Evolutionary conservation across 2,797 vertebrate genomes (phyloP).

Genomic region (Gallinago nigripennis): DNA sequence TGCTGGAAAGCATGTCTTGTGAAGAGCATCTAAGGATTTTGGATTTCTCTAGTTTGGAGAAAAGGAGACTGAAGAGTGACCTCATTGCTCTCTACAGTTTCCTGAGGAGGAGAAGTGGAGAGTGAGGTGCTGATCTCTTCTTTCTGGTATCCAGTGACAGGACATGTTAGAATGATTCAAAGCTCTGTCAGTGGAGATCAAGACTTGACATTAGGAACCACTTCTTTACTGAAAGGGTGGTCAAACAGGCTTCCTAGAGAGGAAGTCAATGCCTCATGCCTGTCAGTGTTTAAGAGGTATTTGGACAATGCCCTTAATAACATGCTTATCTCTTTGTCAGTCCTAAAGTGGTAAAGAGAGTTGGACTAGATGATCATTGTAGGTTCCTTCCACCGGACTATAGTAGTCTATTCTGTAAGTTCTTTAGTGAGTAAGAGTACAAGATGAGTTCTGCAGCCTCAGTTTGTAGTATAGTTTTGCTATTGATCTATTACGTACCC

Average conservation of each 20-base stretch:
- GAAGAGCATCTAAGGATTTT: not conserved
- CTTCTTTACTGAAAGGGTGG: not conserved
- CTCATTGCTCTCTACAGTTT: not conserved
- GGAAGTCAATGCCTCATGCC: no score
- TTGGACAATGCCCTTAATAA: not conserved
- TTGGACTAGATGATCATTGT: not conserved
- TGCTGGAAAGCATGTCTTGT: not conserved
- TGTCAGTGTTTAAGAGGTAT: not conserved
- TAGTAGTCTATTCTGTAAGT: not conserved
- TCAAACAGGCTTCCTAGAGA: not conserved
- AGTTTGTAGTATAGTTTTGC: not conserved
- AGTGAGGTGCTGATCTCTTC: not conserved
- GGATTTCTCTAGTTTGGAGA: not conserved
- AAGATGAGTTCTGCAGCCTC: not conserved
- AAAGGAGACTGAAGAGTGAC: not conserved
- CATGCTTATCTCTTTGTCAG: not conserved
- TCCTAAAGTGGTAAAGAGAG: not conserved
- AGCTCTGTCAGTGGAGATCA: no score
- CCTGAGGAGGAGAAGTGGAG: not conserved
- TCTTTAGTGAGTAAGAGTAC: not conserved
- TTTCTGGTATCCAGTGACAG: not conserved
- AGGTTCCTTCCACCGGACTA: not conserved
- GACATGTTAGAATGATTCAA: not conserved
- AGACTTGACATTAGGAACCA: not conserved
- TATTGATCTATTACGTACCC: not conserved